phyloP scores from a whole-genome alignment of 2,888 invertebrate genomes.

The Lampropteryx suffumata region DNA sequence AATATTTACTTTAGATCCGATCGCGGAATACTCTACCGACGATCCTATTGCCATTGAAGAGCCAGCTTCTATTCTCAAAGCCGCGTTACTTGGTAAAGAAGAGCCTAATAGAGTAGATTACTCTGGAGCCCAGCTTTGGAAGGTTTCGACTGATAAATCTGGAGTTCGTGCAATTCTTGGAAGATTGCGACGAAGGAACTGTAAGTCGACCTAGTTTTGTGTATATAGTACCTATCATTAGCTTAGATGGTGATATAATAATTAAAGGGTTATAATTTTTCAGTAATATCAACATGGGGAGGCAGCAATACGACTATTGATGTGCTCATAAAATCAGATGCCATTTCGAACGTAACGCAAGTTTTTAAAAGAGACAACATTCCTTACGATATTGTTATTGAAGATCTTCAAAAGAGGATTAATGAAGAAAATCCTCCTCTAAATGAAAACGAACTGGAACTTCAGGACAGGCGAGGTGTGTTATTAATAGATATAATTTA shows the following conservation, averaged over 20 bases:
- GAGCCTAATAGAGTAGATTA: constrained; percentile 82
- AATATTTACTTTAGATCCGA: constrained; percentile 30
- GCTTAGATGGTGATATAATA: background rate
- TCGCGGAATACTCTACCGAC: constrained; percentile 36
- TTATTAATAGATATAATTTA: background rate
- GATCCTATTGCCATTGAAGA: constrained; percentile 30
- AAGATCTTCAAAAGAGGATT: constrained; percentile 90
- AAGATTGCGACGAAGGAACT: constrained; percentile 62
- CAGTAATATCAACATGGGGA: constrained; percentile 86
- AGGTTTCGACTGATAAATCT: constrained; percentile 81
- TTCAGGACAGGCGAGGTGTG: constrained; percentile 87
- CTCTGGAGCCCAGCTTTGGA: constrained; percentile 90
- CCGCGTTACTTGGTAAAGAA: constrained; percentile 38
- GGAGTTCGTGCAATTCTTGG: constrained; percentile 59
- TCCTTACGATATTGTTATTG: constrained; percentile 87
- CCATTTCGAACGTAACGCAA: constrained; percentile 84
- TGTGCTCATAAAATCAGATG: constrained; percentile 86
- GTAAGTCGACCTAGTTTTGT: constrained; percentile 48
- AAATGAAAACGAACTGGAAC: constrained; percentile 85
- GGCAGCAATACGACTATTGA: constrained; percentile 85
- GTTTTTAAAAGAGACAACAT: constrained; percentile 85
- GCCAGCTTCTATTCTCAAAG: constrained; percentile 32
- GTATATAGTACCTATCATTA: background rate
- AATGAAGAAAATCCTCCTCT: constrained; percentile 90
- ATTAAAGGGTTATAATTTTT: constrained; percentile 23